Base-by-base conservation (phyloP, 2,888 invertebrate genomes). In the Hedya salicella region DNA sequence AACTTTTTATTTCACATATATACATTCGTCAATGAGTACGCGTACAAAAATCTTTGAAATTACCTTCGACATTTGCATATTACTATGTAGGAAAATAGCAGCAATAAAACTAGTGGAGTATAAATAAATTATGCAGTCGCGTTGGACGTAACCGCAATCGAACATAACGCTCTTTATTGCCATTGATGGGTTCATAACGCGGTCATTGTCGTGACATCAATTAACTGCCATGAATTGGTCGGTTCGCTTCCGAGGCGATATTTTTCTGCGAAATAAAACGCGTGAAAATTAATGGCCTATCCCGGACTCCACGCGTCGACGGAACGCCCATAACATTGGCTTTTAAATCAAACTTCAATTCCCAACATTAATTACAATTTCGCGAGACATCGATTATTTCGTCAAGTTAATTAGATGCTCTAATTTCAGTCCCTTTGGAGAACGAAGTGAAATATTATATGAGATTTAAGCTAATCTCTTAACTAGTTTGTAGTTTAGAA, bases 131-230 rank as follows among this genome's bases (percentile, higher is more conserved):
- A 53, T 65, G 60, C 52, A 60, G 44, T 16, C 48, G 60, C 32
- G 40, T 49, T 30, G 48, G 54, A 32, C 54, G 48, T 21, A 42
- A 61, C 60, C 60, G 48, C 66, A 61, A 61, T 54, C 59, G 59
- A 54, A 73, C 74, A 70, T 74, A 75, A 71, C 62, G 71, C 70
- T 70, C 73, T 73, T 73, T 73, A 81, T 81, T 78, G 75, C 70
- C 69, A 75, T 68, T 77, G 78, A 81, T 82, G 69, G 75, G 71
- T 76, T 76, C 79, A 83, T 82, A 81, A 78, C 78, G 78, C 77
- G 79, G 76, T 77, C 78, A 80, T 78, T 81, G 79, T 79, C 81
- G 78, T 80, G 77, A 75, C 81, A 82, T 78, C 78, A 80, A 85
- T 86, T 85, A 83, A 78, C 73, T 74, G 71, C 75, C 71, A 79